Base-by-base conservation (phyloP, 2,797 vertebrate species). In the Rhinatrema bivittatum region DNA sequence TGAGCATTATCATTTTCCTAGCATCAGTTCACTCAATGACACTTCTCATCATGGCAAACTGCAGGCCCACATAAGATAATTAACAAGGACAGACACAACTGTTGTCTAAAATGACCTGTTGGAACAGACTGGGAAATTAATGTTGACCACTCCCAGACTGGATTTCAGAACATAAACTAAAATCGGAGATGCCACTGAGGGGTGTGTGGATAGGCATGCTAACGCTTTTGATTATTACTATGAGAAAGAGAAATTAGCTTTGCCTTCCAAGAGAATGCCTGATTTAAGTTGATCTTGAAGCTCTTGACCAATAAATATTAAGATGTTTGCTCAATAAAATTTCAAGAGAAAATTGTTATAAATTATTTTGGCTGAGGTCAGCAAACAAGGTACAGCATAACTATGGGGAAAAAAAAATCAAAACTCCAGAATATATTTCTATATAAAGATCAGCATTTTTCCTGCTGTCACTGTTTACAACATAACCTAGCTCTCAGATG, bases 71-170 rank as follows among this genome's bases (percentile, higher is more conserved):
- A 55, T 39, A 60, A 68, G 56, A 62, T 68, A 67, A 75, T 71
- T 70, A 75, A 75, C 58, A 53, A 69, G 65, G 60, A 67, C 72
- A 75, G 56, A 65, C 65, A 60, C 29, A 6, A 65, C 68, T 60
- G 56, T 60, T 63, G 53, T 10, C 45, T 46, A 33, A 45, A 66
- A 38, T 47, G 41, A 50, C 43, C 51, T 66, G 57, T 74, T 68
- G 72, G 49, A 70, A 62, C 55, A 59, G 39, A 61, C 48, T 41
- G 59, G 14, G 39, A 50, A 58, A 53, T 44, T 47, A 30, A 42
- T 48, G 41, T 11, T 18, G 31, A 37, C 36, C 35, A 29, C 27
- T 17, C 7, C 20, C 32, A 37, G 37, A 57, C 7, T 2, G 44
- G 32, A 45, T 0, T 1, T 19, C 18, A 20, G 15, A 25, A 18